These are phyloP conservation scores for Tachuris rubrigastra DNA, from an alignment of 2,113 vertebrate genomes.

Conservation along the genomic window DNA sequence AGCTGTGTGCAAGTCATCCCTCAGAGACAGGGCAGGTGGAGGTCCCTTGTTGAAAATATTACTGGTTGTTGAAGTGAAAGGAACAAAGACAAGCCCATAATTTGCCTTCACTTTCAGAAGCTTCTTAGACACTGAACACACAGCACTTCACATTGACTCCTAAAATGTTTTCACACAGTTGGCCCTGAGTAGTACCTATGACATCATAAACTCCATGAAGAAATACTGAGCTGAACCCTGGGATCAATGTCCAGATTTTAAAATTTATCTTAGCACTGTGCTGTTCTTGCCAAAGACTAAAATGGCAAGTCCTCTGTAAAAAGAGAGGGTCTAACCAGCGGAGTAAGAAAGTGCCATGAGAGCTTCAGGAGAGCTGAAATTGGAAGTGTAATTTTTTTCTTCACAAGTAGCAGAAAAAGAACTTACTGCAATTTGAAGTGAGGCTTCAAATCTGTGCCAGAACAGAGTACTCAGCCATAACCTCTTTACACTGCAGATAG, in stretches of 20 bases:
- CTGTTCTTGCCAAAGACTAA: neutral
- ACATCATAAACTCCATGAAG: neutral
- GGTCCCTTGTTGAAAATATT: neutral
- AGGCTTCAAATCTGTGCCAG: neutral
- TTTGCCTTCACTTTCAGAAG: neutral
- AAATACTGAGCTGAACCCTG: neutral
- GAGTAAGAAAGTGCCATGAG: neutral
- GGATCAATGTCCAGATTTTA: neutral
- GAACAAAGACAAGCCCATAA: neutral
- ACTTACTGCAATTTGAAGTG: neutral
- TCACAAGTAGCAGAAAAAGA: neutral
- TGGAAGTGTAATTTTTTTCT: neutral
- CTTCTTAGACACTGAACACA: neutral
- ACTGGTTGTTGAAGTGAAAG: neutral
- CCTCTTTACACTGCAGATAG: neutral
- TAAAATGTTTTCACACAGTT: neutral
- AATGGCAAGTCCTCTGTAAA: neutral
- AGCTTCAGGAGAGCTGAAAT: neutral
- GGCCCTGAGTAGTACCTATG: neutral
- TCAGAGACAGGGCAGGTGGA: neutral
- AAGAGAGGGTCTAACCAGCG: neutral
- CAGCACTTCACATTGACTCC: neutral
- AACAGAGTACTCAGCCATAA: neutral
- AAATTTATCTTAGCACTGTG: neutral
- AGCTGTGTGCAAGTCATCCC: neutral